These are phyloP conservation scores for Aurelia sp. DNA, from an alignment of 30 jellyfish, hydroid and myxozoan genomes.

Conservation along the genomic window DNA sequence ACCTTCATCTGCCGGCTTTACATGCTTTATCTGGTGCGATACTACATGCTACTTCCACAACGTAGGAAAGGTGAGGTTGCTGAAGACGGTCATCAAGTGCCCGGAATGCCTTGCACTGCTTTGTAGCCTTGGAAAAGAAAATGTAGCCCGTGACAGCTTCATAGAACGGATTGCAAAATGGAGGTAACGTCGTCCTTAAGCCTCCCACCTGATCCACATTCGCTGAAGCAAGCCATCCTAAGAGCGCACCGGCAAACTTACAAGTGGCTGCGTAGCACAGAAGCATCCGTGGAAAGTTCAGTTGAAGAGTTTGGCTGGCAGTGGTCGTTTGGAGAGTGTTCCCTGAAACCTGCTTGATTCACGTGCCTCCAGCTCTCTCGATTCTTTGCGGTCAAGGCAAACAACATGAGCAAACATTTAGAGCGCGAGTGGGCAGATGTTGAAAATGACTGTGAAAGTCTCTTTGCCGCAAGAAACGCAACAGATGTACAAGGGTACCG, in stretches of 20 bases:
- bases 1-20: conserved; percentile 33
- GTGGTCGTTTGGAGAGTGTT: conserved; percentile 20
- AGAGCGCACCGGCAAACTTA: conserved; percentile 54
- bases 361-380: conserved; percentile 54
- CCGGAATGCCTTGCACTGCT: conserved; percentile 37
- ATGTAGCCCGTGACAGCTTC: conserved; percentile 16
- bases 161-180: conserved; percentile 21
- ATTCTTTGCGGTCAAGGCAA: conserved; percentile 58
- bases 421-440: conserved; percentile 52
- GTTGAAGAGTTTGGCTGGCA: conserved; percentile 46
- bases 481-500: no score
- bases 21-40: conserved; percentile 50
- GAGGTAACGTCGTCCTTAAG: conserved; percentile 41
- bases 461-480: no score
- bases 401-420: conserved; percentile 23
- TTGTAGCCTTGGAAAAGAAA: conserved; percentile 24
- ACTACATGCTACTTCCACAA: conserved; percentile 41
- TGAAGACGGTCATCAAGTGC: conserved; percentile 37
- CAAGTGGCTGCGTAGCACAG: conserved; percentile 52
- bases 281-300: conserved; percentile 20
- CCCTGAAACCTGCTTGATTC: conserved; percentile 51
- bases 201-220: conserved; percentile 64
- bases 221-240: conserved; percentile 47
- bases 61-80: conserved; percentile 35
- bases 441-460: no score